Conservation (phyloP, 2,113 vertebrate species). For the Chaetops frenatus region DNA sequence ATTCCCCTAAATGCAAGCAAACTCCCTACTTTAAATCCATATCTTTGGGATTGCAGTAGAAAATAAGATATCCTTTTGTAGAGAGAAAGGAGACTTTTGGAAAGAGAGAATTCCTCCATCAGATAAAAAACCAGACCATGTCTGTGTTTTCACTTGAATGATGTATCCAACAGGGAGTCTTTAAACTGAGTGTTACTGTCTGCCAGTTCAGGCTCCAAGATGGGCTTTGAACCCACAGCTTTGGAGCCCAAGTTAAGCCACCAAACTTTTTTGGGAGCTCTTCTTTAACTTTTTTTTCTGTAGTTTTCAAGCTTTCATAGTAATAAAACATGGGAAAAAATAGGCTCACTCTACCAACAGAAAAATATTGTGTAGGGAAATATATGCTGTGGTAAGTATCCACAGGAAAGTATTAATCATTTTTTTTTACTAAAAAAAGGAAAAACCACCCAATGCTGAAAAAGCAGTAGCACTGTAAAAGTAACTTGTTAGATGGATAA, state of each 20-base stretch:
- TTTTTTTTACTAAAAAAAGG: background rate
- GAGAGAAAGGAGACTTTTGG: background rate
- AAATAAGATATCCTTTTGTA: background rate
- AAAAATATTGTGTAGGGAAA: slow-evolving; percentile 1
- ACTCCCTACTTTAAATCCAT: background rate
- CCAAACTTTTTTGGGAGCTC: background rate
- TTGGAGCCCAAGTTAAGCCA: background rate
- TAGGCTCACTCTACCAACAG: background rate
- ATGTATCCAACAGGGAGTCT: background rate
- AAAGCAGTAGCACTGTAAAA: background rate
- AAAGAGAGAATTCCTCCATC: background rate
- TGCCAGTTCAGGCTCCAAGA: background rate
- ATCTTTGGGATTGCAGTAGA: background rate
- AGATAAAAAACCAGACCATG: background rate
- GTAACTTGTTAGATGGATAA: background rate
- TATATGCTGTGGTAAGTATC: background rate
- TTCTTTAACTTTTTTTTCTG: background rate
- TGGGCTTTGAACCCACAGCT: background rate
- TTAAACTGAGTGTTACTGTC: background rate
- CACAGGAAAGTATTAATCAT: background rate
- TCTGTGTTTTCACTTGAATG: background rate
- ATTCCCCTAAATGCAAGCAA: background rate
- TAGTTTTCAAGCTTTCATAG: background rate
- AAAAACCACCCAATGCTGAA: background rate
- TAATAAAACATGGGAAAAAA: background rate